phyloP scores from a whole-genome alignment of 1,140 invertebrate genomes.

The Meloidogyne hapla region DNA sequence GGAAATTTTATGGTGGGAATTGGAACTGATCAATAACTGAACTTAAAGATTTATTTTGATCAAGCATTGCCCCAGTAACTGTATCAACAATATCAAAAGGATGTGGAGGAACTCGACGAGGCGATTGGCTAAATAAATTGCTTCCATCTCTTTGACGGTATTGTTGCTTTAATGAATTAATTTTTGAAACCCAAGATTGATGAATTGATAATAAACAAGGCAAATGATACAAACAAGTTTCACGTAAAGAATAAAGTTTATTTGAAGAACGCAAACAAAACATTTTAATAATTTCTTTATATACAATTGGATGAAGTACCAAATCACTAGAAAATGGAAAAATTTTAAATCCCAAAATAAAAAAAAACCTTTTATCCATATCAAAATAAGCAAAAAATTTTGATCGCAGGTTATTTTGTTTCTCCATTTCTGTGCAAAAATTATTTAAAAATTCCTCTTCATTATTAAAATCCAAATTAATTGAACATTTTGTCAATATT shows the following conservation, averaged over 20 bases:
- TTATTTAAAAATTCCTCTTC: not conserved
- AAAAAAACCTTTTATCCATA: constrained; percentile 7
- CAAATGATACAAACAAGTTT: constrained; percentile 20
- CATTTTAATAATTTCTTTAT: not conserved
- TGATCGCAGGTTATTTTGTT: not conserved
- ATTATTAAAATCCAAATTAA: constrained; percentile 9
- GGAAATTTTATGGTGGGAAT: not conserved
- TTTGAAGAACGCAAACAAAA: constrained; percentile 12
- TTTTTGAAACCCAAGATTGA: not conserved
- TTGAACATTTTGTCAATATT: not conserved
- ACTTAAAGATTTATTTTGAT: not conserved
- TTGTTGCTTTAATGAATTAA: not conserved
- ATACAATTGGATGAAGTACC: not conserved
- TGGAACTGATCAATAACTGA: not conserved
- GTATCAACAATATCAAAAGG: constrained; percentile 25
- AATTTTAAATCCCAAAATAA: no score
- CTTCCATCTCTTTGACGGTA: not conserved
- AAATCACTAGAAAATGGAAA: not conserved
- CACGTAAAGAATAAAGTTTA: constrained; percentile 6
- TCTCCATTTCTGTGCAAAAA: not conserved
- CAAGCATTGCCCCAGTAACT: constrained; percentile 11
- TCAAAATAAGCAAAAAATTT: not conserved
- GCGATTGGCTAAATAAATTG: not conserved
- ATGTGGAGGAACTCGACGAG: not conserved
- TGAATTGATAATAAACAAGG: constrained; percentile 14